These are phyloP conservation scores for Notospermus geniculatus DNA, from an alignment of 1,140 invertebrate genomes.

Conservation along the genomic window DNA sequence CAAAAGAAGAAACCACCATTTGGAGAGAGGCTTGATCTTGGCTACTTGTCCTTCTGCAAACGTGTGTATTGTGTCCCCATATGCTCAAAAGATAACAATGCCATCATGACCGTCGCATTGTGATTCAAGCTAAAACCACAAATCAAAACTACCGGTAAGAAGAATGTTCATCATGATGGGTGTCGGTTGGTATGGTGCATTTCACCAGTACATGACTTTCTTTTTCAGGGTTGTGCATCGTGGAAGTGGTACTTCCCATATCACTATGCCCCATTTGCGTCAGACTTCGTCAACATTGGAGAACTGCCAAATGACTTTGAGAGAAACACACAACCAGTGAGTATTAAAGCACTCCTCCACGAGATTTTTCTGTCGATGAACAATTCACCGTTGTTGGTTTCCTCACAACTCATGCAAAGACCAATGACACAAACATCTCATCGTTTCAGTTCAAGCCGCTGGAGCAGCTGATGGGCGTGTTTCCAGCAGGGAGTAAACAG, in stretches of 20 bases:
- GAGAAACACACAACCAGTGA: conserved; percentile 80
- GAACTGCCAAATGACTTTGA: conserved; percentile 85
- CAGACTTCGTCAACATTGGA: conserved; percentile 92
- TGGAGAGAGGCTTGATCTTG: too few species aligned
- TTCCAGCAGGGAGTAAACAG: conserved; percentile 92
- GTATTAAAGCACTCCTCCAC: conserved; percentile 33
- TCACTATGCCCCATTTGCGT: conserved; percentile 99
- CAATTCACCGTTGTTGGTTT: too few species aligned
- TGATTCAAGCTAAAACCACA: too few species aligned
- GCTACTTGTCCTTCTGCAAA: too few species aligned
- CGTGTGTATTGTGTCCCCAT: too few species aligned
- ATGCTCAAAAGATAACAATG: too few species aligned
- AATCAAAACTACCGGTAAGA: too few species aligned
- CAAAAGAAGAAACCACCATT: too few species aligned
- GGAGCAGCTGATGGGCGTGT: conserved; percentile 99
- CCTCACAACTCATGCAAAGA: background rate
- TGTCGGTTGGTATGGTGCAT: too few species aligned
- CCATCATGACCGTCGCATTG: too few species aligned
- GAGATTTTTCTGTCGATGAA: background rate
- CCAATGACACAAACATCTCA: conserved; percentile 4
- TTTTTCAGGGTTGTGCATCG: conserved; percentile 83
- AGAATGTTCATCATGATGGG: too few species aligned
- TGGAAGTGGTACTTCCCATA: conserved; percentile 99
- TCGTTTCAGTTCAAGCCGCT: conserved; percentile 82
- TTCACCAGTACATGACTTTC: too few species aligned